phyloP scores from a whole-genome alignment of 2,113 vertebrate species.

The Egretta garzetta region DNA sequence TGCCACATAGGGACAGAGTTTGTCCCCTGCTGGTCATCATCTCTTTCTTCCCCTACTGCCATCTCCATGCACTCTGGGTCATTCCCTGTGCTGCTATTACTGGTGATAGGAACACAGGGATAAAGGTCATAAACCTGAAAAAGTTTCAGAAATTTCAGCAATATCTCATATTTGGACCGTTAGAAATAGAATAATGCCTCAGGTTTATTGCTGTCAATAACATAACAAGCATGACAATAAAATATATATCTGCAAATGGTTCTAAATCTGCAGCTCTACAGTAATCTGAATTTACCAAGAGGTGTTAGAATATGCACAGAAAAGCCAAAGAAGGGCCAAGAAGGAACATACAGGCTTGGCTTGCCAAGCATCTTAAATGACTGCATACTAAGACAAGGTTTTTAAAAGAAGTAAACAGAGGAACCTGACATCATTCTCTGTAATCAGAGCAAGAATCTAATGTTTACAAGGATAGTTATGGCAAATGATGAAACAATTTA shows the following conservation, averaged over 20 bases:
- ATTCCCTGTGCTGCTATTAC: not conserved
- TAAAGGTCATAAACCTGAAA: not conserved
- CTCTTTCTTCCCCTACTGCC: not conserved
- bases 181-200: not conserved
- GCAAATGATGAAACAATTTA: not conserved
- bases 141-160: not conserved
- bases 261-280: not conserved
- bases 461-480: not conserved
- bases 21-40: not conserved
- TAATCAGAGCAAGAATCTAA: not conserved
- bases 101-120: not conserved
- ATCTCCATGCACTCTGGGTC: not conserved
- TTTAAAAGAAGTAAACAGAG: not conserved
- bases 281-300: not conserved
- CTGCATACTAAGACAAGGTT: not conserved
- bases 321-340: not conserved
- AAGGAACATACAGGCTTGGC: not conserved
- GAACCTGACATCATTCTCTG: not conserved
- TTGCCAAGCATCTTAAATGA: not conserved
- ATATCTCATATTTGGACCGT: not conserved
- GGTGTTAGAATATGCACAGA: not conserved
- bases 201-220: not conserved
- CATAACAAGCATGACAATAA: not conserved
- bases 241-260: not conserved
- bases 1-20: not conserved